A percentile compares a stretch with the other conserved stretches of the same genome.
Evolutionary conservation across 2,888 invertebrate genomes (phyloP).

Genomic region (Gnatocerus cornutus): DNA sequence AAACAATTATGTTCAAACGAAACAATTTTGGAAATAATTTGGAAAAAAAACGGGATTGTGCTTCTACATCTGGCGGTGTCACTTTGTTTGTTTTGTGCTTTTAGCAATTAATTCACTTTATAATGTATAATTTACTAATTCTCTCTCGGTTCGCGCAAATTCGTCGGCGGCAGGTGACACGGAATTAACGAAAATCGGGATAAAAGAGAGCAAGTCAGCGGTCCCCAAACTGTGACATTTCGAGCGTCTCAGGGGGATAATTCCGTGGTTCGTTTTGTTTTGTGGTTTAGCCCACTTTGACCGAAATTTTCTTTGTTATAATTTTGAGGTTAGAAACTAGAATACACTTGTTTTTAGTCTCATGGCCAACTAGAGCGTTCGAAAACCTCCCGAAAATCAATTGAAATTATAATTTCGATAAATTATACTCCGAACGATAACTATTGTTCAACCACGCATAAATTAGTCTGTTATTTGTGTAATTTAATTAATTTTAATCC

Average conservation of each 20-base stretch:
- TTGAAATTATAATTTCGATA: background rate
- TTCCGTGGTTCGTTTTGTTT: too few species aligned
- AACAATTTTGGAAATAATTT: slow-evolving; percentile 3
- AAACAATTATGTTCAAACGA: slow-evolving; percentile 2
- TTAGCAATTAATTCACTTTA: slow-evolving; percentile 8
- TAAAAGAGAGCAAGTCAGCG: too few species aligned
- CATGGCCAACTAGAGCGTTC: too few species aligned
- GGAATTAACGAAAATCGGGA: background rate
- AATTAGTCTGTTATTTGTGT: slow-evolving; percentile 1
- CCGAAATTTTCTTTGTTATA: too few species aligned
- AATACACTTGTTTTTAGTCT: too few species aligned
- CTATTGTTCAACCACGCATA: slow-evolving; percentile 1
- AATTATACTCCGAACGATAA: background rate
- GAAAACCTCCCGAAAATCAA: background rate
- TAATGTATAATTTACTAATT: slow-evolving; percentile 10
- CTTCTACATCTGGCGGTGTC: slow-evolving; percentile 3
- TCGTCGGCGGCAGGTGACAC: slow-evolving; percentile 7
- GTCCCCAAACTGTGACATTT: too few species aligned
- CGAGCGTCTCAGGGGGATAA: too few species aligned
- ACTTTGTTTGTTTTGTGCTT: slow-evolving; percentile 9
- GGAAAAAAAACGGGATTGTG: background rate
- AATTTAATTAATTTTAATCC: slow-evolving; percentile 3
- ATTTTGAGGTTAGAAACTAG: too few species aligned
- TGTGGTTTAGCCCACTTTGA: too few species aligned
- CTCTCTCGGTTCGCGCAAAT: slow-evolving; percentile 1